Conservation (phyloP, 2,797 vertebrate species). For the Ibycter americanus region DNA sequence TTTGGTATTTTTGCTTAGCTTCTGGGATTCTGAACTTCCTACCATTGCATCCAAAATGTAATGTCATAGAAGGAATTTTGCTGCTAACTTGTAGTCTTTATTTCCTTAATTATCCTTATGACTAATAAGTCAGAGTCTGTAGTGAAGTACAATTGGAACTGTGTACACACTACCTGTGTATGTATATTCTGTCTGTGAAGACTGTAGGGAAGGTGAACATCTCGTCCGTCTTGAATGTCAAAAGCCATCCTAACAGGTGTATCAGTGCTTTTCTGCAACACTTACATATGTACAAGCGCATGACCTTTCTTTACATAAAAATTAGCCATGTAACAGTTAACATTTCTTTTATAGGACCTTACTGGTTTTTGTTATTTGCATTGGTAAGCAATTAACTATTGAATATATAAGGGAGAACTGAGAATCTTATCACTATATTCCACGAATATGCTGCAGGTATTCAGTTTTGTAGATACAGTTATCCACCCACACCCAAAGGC, state of each 20-base stretch:
- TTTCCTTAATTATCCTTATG: slow-evolving; percentile 3
- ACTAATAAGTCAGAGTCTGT: neutral
- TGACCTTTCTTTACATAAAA: neutral
- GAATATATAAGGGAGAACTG: neutral
- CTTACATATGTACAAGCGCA: neutral
- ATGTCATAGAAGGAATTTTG: neutral
- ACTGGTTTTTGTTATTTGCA: neutral
- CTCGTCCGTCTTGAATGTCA: neutral
- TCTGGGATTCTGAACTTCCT: neutral
- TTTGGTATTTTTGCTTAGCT: neutral
- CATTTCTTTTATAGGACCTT: neutral
- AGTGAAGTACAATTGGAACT: neutral
- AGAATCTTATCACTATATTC: neutral
- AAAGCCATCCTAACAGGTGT: slow-evolving; percentile 41
- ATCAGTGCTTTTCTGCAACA: neutral
- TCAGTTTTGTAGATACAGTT: neutral
- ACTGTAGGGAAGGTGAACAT: neutral
- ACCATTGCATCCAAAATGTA: neutral
- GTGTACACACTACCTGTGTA: neutral
- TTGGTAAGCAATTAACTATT: neutral
- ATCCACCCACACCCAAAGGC: slow-evolving; percentile 17
- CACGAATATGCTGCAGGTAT: neutral
- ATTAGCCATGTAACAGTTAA: neutral
- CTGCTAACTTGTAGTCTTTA: neutral
- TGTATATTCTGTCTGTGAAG: neutral